Percentiles rank a stretch among this genome's conserved stretches.
Conservation (phyloP, 2,888 invertebrate species). For the Dolichomitus sp. region DNA sequence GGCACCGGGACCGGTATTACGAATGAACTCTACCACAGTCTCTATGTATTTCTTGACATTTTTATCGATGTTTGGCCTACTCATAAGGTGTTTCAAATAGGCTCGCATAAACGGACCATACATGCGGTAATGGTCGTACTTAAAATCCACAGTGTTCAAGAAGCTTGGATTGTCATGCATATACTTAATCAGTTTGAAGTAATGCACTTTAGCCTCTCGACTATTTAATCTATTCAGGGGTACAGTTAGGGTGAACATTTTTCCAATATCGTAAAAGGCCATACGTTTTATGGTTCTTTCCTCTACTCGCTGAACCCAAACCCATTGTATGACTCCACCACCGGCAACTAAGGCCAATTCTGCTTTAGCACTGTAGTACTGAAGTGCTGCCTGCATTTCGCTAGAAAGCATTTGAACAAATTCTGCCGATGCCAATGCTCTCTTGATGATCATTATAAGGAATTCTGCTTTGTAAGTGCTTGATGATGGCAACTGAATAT, state of each 20-base stretch:
- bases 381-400: constrained; percentile 34
- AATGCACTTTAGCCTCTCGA: constrained; percentile 57
- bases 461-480: constrained; percentile 58
- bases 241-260: constrained; percentile 18
- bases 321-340: constrained; percentile 50
- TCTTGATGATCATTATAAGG: constrained; percentile 61
- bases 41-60: constrained; percentile 45
- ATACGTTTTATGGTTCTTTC: neutral
- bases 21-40: constrained; percentile 48
- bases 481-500: constrained; percentile 52
- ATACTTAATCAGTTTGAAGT: constrained; percentile 67
- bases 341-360: constrained; percentile 42
- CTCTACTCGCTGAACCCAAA: constrained; percentile 30
- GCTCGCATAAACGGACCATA: constrained; percentile 65
- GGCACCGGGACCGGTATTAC: constrained; percentile 45
- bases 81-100: constrained; percentile 56
- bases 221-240: constrained; percentile 56
- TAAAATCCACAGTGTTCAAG: constrained; percentile 65
- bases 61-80: constrained; percentile 31
- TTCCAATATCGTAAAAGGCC: constrained; percentile 6
- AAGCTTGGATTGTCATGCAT: constrained; percentile 63
- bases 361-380: constrained; percentile 59
- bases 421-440: constrained; percentile 32
- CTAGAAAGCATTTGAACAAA: constrained; percentile 19
- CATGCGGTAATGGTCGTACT: constrained; percentile 60